A percentile compares a stretch with the other conserved stretches of the same genome.
These are phyloP conservation scores for Drosophila cognata DNA, from an alignment of 2,888 invertebrate species.

Conservation along the genomic window DNA sequence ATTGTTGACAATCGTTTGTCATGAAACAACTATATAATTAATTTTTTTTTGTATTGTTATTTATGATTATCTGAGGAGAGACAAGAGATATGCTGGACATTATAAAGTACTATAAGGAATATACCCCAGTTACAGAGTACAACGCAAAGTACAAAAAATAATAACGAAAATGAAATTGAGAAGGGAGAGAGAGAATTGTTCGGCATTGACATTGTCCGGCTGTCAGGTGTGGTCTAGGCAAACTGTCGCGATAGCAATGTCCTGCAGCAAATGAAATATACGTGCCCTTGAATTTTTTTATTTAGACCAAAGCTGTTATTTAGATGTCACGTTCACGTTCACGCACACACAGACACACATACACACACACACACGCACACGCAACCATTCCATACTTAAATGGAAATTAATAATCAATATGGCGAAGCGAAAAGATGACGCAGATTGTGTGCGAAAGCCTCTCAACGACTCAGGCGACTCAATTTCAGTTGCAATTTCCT, in stretches of 20 bases:
- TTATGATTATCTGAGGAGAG: neutral
- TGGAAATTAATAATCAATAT: constrained; percentile 76
- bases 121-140: neutral
- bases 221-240: constrained; percentile 24
- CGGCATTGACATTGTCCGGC: constrained; percentile 44
- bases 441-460: constrained; percentile 39
- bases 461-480: constrained; percentile 11
- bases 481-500: constrained; percentile 57
- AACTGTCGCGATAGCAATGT: constrained; percentile 3
- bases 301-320: constrained; percentile 21
- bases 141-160: constrained; percentile 4
- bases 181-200: constrained; percentile 19
- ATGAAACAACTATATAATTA: neutral
- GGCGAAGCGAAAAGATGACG: constrained; percentile 16
- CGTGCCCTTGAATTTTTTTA: constrained; percentile 64
- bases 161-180: constrained; percentile 7
- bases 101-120: neutral
- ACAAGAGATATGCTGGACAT: neutral
- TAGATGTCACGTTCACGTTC: constrained; percentile 30
- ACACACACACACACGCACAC: neutral
- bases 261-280: constrained; percentile 50
- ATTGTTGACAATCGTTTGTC: neutral
- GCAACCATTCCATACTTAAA: constrained; percentile 11
- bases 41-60: neutral
- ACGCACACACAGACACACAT: neutral